Evolutionary conservation across 92 coral and sea anemone species (phyloP).

Genomic region (Phenganax stokvisi): DNA sequence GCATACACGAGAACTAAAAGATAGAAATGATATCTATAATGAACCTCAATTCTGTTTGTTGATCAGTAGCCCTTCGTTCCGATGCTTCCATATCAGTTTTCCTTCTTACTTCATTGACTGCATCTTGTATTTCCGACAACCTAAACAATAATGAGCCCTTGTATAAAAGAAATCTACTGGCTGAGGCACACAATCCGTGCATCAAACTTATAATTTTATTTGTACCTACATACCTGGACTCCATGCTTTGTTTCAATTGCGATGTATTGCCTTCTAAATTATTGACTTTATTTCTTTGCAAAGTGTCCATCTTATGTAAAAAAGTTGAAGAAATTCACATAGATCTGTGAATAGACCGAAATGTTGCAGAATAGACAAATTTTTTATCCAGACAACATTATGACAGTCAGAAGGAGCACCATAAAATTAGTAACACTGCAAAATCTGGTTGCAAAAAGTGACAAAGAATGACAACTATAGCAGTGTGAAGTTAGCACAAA

Average conservation of each 20-base stretch:
- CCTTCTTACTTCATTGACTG: conserved; percentile 69
- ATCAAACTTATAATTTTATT: background rate
- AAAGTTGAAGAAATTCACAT: background rate
- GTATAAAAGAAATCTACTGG: too few species aligned
- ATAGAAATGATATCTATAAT: background rate
- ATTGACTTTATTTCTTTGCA: conserved; percentile 14
- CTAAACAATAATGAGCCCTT: conserved; percentile 1
- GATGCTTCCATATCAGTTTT: conserved; percentile 81
- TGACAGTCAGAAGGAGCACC: too few species aligned
- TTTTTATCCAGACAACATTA: too few species aligned
- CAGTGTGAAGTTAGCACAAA: too few species aligned
- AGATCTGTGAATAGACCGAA: background rate
- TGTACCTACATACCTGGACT: background rate
- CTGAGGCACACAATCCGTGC: too few species aligned
- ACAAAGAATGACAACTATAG: too few species aligned
- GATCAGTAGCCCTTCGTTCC: conserved; percentile 70
- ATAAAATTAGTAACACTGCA: too few species aligned
- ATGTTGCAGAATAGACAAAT: too few species aligned
- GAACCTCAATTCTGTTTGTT: conserved; percentile 73
- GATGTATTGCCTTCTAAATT: conserved; percentile 32
- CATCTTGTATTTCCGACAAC: conserved; percentile 73
- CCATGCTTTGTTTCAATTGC: conserved; percentile 53
- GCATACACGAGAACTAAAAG: too few species aligned
- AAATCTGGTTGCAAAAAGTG: too few species aligned
- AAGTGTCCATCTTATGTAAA: conserved; percentile 17